Percentiles rank a stretch among this genome's conserved stretches.
Evolutionary conservation across 1,140 invertebrate species (phyloP).

Genomic region (Sycobia sp.): DNA sequence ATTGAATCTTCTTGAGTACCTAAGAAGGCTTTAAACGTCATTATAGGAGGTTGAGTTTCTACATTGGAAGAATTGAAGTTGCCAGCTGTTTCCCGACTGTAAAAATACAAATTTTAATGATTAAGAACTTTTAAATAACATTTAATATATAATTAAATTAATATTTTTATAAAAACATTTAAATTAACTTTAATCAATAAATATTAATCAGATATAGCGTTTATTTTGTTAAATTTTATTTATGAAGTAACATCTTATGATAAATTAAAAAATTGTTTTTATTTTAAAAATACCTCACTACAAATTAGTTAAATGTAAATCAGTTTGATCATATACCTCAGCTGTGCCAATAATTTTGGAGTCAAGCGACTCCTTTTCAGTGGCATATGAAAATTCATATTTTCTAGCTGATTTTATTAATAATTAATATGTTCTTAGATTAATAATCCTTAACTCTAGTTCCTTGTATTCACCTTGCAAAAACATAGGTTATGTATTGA

Average conservation of each 20-base stretch:
- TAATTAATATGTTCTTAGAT: too few relatives aligned
- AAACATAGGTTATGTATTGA: not conserved
- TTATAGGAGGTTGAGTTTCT: constrained; percentile 89
- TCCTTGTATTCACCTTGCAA: too few relatives aligned
- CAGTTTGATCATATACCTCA: constrained; percentile 52
- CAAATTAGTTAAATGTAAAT: too few relatives aligned
- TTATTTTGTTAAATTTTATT: not conserved
- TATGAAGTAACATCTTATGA: not conserved
- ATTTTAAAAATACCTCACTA: too few relatives aligned
- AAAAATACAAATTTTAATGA: constrained; percentile 4
- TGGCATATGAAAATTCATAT: constrained; percentile 25
- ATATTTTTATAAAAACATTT: constrained; percentile 3
- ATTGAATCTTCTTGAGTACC: constrained; percentile 96
- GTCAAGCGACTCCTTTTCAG: constrained; percentile 51
- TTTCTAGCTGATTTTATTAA: too few relatives aligned
- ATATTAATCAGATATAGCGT: not conserved
- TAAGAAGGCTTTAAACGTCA: constrained; percentile 97
- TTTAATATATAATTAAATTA: constrained; percentile 13
- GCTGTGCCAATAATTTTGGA: constrained; percentile 51
- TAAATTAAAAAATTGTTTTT: not conserved
- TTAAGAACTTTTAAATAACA: constrained; percentile 1
- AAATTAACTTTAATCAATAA: not conserved
- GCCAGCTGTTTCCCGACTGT: constrained; percentile 54
- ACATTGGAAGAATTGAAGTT: constrained; percentile 61
- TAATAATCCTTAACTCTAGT: too few relatives aligned